Evolutionary conservation across 2,888 invertebrate genomes (phyloP), one percentile per base, ranked within the genome.

Genomic region (Elegia similella): DNA sequence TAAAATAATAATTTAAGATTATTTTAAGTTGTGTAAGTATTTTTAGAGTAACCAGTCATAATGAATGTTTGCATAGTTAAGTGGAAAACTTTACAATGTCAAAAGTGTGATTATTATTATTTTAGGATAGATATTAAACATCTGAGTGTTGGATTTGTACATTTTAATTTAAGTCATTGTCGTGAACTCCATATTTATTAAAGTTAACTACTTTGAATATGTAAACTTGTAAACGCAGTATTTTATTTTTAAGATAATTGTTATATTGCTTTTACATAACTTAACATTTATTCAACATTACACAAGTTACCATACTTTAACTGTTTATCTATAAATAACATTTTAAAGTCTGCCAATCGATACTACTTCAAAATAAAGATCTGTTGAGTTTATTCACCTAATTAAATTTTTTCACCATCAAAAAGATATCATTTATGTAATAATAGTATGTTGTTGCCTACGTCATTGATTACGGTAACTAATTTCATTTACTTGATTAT

Each of bases 51-150:
- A 84, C 67, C 76, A 88, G 90, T 89, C 88, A 88, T 86, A 82
- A 82, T 81, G 82, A 79, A 88, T 88, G 86, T 90, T 87, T 87
- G 84, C 74, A 82, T 88, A 85, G 76, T 71, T 88, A 87, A 84
- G 84, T 77, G 84, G 78, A 80, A 84, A 90, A 88, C 88, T 86
- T 84, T 88, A 90, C 90, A 91, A 91, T 91, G 90, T 90, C 90
- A 89, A 91, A 88, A 89, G 90, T 91, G 91, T 91, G 90, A 91
- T 91, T 90, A 86, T 76, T 77, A 80, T 80, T 80, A 82, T 87
- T 87, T 89, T 87, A 90, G 85, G 76, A 69, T 88, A 88, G 83
- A 74, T 66, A 67, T 75, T 73, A 73, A 78, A 77, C 73, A 79
- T 80, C 76, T 83, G 82, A 79, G 82, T 85, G 82, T 84, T 81